Percentiles rank a stretch among this genome's conserved stretches.
These are phyloP conservation scores for Holothuria glaberrima DNA, from an alignment of 35 echinoderm and acorn worm species.

Conservation along the genomic window DNA sequence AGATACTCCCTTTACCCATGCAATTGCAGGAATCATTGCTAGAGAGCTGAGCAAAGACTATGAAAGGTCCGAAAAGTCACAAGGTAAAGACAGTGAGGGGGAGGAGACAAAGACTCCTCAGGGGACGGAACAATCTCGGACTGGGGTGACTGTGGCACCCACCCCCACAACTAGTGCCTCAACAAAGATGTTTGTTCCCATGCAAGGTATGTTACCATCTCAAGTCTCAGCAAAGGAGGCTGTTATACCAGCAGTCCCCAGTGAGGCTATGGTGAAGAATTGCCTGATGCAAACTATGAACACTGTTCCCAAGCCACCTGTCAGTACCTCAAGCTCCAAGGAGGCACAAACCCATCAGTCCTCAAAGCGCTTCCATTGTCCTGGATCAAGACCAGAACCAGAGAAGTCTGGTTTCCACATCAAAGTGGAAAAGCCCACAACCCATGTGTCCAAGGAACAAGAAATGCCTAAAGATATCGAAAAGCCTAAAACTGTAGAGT, in stretches of 20 bases:
- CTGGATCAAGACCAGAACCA: background rate
- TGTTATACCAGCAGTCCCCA: constrained; percentile 43
- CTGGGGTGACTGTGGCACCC: background rate
- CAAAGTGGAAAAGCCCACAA: background rate
- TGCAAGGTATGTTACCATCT: background rate
- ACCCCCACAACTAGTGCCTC: background rate
- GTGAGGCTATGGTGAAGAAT: constrained; percentile 47
- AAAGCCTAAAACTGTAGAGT: background rate
- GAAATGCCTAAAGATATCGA: background rate
- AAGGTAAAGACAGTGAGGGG: background rate
- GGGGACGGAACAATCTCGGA: background rate
- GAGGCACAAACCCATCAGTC: background rate
- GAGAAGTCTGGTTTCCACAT: background rate
- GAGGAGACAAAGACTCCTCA: background rate
- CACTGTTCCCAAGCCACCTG: background rate
- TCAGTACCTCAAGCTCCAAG: background rate
- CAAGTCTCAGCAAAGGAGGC: constrained; percentile 35
- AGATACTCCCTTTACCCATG: constrained; percentile 66
- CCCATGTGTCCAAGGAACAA: background rate
- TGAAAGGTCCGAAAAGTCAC: background rate
- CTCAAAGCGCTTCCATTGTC: background rate
- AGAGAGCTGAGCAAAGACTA: constrained; percentile 69
- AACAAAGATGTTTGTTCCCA: constrained; percentile 22
- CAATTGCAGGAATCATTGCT: constrained; percentile 77
- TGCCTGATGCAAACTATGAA: constrained; percentile 31